Conservation (phyloP, 1,140 invertebrate genomes). For the Formica selysi region DNA sequence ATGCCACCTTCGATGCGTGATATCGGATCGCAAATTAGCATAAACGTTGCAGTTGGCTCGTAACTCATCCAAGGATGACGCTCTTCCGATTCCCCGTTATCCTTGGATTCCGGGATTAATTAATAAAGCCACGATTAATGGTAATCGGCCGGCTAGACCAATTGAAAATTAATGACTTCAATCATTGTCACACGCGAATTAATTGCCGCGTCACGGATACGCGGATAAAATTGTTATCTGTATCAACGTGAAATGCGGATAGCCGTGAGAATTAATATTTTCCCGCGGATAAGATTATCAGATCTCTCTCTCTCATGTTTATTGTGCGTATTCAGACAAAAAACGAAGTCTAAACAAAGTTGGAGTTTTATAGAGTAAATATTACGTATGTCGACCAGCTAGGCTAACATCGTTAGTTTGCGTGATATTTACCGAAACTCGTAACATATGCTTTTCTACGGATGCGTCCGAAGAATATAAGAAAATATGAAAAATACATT, state of each 20-base stretch:
- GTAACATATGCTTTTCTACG: background rate
- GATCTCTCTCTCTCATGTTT: background rate
- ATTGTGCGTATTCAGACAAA: background rate
- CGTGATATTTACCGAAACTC: slow-evolving; percentile 39
- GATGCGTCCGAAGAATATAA: background rate
- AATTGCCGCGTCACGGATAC: slow-evolving; percentile 56
- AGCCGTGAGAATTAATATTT: background rate
- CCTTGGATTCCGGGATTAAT: slow-evolving; percentile 70
- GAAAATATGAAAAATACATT: slow-evolving; percentile 36
- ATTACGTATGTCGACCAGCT: slow-evolving; percentile 15
- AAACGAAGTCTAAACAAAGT: background rate
- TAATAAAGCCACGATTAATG: slow-evolving; percentile 77
- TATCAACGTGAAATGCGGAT: background rate
- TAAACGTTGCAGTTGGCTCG: slow-evolving; percentile 32
- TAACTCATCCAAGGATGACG: slow-evolving; percentile 61
- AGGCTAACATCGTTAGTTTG: slow-evolving; percentile 38
- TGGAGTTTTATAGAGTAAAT: slow-evolving; percentile 25
- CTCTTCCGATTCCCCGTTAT: slow-evolving; percentile 59
- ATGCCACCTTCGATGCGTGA: background rate
- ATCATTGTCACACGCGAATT: slow-evolving; percentile 72
- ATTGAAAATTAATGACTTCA: slow-evolving; percentile 77
- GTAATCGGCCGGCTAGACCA: slow-evolving; percentile 67
- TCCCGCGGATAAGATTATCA: slow-evolving; percentile 30
- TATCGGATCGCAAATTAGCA: slow-evolving; percentile 31
- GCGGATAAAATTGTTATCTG: slow-evolving; percentile 18